Base-by-base conservation (phyloP, 53 echinoderm and acorn worm species). In the Stichopus horrens region DNA sequence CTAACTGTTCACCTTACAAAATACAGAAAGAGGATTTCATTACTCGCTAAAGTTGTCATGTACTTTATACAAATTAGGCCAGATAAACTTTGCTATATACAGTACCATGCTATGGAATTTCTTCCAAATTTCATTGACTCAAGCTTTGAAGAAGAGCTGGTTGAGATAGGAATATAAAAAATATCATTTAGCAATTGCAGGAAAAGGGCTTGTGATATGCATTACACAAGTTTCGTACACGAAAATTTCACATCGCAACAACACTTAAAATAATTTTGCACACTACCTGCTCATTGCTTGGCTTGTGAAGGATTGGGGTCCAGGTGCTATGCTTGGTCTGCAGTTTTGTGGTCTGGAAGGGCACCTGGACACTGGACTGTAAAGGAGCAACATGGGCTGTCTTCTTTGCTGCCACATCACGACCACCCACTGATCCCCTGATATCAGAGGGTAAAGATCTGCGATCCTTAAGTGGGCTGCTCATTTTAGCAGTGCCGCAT, bases 281-380 rank as follows among this genome's bases (percentile, higher is more conserved):
- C 55, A 13, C 80, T 83, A 95, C 94, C 92, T 94, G 96, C 74
- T 96, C 96, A 77, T 96, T 96, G 77, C 92, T 89, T n/a, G 96
- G 93, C 80, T 96, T 96, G 88, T 95, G 90, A 4, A 88, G 71
- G 9, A 96, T 88, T n/a, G 96, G 96, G 74, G 96, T 96, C 96
- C 96, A 96, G 74, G 89, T 89, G 73, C 95, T 94, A n/a, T 93
- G 83, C 7, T 92, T 92, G 22, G 94, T 95, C 74, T 93, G 88
- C 73, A 95, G 71, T 82, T 95, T 95, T 20, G 90, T 80, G n/a
- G 94, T 93, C 86, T 95, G 91, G 90, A 90, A 96, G 4, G 92
- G 75, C n/a, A 74, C 56, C 87, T 74, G 87, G 52, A 55, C 18
- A 55, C 87, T 87, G 1, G 54, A 87, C 58, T 87, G 87, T 52